These are phyloP conservation scores for Drosophila erecta DNA, from an alignment of 1,140 invertebrate genomes.

Conservation along the genomic window DNA sequence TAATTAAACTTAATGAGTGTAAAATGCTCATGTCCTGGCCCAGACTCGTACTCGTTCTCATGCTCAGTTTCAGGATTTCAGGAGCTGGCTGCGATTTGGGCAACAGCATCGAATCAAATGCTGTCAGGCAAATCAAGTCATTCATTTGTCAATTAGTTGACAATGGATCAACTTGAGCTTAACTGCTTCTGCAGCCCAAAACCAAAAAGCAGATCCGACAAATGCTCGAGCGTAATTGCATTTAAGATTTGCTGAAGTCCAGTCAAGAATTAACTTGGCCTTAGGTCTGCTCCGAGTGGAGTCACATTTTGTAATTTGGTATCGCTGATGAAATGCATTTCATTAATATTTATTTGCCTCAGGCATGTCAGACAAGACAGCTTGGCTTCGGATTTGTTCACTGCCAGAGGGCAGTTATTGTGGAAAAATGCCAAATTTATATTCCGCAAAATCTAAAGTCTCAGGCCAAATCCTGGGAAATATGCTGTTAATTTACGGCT, in stretches of 20 bases:
- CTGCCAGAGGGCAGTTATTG: constrained; percentile 1
- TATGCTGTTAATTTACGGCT: constrained; percentile 4
- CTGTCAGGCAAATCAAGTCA: constrained; percentile 68
- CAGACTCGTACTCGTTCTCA: background rate
- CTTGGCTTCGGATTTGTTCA: constrained; percentile 1
- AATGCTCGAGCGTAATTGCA: constrained; percentile 54
- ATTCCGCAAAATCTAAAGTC: constrained; percentile 12
- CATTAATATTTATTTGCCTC: constrained; percentile 62
- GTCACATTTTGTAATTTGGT: constrained; percentile 38
- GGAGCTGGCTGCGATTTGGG: constrained; percentile 2
- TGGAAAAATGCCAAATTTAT: constrained; percentile 1
- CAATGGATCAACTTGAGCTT: constrained; percentile 56
- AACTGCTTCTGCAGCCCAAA: constrained; percentile 21
- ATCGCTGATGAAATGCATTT: constrained; percentile 61
- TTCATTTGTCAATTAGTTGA: constrained; percentile 78
- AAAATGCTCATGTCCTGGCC: constrained; percentile 62
- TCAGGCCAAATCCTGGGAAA: constrained; percentile 8
- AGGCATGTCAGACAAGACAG: constrained; percentile 1
- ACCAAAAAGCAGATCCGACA: constrained; percentile 35
- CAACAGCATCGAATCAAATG: constrained; percentile 52
- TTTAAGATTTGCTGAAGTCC: constrained; percentile 54
- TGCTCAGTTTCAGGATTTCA: background rate
- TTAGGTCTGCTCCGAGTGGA: constrained; percentile 1
- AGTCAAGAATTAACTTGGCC: constrained; percentile 29
- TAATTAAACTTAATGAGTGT: constrained; percentile 80